phyloP scores from a whole-genome alignment of 2,113 vertebrate species.

The Pardalotus punctatus region DNA sequence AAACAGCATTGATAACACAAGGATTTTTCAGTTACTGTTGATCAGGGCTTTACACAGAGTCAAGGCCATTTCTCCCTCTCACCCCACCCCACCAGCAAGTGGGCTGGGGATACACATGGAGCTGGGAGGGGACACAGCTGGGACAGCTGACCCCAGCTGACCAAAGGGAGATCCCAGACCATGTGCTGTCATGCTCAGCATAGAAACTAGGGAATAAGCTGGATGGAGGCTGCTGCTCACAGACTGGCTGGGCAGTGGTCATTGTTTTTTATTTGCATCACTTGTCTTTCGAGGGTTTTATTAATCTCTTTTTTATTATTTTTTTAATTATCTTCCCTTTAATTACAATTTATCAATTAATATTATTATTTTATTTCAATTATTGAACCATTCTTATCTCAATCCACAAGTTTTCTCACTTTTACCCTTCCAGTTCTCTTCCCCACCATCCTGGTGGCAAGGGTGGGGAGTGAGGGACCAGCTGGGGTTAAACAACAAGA shows the following conservation, averaged over 20 bases:
- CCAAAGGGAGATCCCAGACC: not conserved
- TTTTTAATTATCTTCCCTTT: not conserved
- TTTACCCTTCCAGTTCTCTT: not conserved
- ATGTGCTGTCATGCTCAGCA: not conserved
- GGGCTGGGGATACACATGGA: not conserved
- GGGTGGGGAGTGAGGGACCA: not conserved
- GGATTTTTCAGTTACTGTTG: not conserved
- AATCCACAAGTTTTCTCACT: not conserved
- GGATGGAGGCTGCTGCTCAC: not conserved
- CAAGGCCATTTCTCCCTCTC: not conserved
- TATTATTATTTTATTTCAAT: not conserved
- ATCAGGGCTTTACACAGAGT: not conserved
- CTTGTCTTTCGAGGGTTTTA: not conserved
- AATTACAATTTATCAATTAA: not conserved
- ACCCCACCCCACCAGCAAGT: accelerated
- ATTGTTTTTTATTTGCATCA: not conserved
- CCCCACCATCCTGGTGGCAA: not conserved
- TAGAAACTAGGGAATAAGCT: not conserved
- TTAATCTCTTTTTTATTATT: not conserved
- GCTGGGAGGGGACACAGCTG: accelerated
- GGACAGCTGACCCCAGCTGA: not conserved
- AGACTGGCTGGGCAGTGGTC: not conserved
- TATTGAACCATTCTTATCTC: not conserved
- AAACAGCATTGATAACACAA: not conserved
- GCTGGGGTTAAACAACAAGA: not conserved